Evolutionary conservation across 2,113 vertebrate species (phyloP).

Genomic region (Stictonetta naevosa): DNA sequence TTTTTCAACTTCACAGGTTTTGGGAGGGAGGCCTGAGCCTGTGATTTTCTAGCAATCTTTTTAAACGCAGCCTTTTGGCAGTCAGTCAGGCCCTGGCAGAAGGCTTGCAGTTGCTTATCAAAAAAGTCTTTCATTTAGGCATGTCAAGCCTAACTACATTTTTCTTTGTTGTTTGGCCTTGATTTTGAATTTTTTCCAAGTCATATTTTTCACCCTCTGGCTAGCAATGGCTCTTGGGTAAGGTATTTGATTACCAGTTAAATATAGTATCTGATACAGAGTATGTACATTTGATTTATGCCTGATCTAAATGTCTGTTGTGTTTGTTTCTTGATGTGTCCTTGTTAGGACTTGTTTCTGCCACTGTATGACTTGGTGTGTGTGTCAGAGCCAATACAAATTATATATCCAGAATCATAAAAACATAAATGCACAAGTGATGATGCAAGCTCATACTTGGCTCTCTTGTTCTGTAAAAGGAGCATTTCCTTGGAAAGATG

Average conservation of each 20-base stretch:
- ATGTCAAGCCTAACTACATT: neutral
- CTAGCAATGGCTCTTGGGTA: neutral
- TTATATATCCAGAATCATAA: neutral
- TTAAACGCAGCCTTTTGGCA: neutral
- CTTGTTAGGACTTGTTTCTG: neutral
- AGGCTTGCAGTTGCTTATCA: neutral
- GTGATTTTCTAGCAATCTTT: neutral
- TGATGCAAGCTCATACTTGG: neutral
- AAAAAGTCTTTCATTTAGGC: neutral
- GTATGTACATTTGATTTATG: neutral
- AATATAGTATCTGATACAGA: slow-evolving; percentile 7
- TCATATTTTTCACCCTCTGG: neutral
- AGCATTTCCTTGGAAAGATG: neutral
- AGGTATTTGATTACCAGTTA: slow-evolving; percentile 22
- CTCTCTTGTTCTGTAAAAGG: neutral
- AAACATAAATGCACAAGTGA: accelerated
- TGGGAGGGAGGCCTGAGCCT: neutral
- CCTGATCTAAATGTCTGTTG: neutral
- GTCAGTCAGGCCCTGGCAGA: neutral
- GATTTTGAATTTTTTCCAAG: slow-evolving; percentile 25
- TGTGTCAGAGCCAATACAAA: neutral
- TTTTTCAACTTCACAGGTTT: neutral
- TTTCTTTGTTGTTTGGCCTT: neutral
- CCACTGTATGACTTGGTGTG: neutral
- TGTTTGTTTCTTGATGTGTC: neutral